Percentiles rank a stretch among this genome's conserved stretches.
Evolutionary conservation across 1,140 invertebrate species (phyloP).

Genomic region (Cotesia glomerata): DNA sequence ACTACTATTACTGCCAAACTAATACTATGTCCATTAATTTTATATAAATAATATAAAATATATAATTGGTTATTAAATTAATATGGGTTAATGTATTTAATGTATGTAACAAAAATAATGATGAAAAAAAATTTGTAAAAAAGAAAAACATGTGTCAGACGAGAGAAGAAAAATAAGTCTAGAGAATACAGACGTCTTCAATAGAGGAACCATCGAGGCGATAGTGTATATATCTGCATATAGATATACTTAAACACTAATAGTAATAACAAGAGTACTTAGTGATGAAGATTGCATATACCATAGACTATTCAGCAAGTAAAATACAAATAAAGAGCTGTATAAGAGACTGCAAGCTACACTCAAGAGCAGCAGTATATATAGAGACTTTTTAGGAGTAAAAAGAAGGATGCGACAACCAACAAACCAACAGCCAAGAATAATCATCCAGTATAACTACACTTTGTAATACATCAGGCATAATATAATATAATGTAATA

Average conservation of each 20-base stretch:
- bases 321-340: background rate
- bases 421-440: background rate
- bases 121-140: no score
- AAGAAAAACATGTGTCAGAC: slow-evolving; percentile 12
- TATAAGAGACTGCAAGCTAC: slow-evolving; percentile 33
- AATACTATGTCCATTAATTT: no score
- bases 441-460: slow-evolving; percentile 18
- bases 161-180: no score
- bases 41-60: no score
- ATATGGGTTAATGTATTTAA: background rate
- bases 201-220: slow-evolving; percentile 23
- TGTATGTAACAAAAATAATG: background rate
- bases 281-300: no score
- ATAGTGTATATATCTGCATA: slow-evolving; percentile 8
- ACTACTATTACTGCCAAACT: no score
- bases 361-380: no score
- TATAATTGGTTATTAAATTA: no score
- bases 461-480: slow-evolving; percentile 14
- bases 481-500: no score
- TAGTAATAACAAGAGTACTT: no score
- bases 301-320: no score
- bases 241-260: no score
- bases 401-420: slow-evolving; percentile 33
- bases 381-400: background rate
- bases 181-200: background rate